phyloP scores from a whole-genome alignment of 2,797 vertebrate genomes.

The Cossypha heuglini region DNA sequence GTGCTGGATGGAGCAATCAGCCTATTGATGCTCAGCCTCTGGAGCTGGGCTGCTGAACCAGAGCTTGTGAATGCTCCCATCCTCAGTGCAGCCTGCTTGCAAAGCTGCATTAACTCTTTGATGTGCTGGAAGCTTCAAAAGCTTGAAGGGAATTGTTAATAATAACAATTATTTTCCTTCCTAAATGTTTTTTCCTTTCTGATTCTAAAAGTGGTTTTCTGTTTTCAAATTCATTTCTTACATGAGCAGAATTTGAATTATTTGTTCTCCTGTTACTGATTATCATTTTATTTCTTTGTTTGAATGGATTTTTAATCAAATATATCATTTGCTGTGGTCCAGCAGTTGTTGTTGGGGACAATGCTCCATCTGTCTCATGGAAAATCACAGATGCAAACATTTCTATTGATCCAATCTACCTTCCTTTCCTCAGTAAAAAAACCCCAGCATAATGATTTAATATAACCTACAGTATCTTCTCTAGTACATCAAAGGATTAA shows the following conservation, averaged over 20 bases:
- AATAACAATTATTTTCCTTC: neutral
- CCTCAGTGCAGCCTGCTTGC: neutral
- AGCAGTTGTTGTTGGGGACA: neutral
- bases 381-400: neutral
- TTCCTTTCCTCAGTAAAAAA: neutral
- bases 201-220: neutral
- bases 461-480: neutral
- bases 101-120: neutral
- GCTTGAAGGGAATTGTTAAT: neutral
- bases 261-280: neutral
- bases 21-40: neutral
- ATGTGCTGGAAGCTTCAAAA: neutral
- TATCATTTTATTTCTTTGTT: neutral
- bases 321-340: neutral
- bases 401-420: neutral
- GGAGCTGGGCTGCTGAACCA: neutral
- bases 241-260: neutral
- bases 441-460: neutral
- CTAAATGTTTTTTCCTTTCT: neutral
- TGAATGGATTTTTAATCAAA: neutral
- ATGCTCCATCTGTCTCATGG: neutral
- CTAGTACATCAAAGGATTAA: constrained; percentile 9
- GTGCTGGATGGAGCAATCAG: neutral
- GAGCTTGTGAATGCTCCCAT: neutral
- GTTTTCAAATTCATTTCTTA: neutral